phyloP scores from a whole-genome alignment of 2,113 vertebrate genomes.

The Corapipo altera region DNA sequence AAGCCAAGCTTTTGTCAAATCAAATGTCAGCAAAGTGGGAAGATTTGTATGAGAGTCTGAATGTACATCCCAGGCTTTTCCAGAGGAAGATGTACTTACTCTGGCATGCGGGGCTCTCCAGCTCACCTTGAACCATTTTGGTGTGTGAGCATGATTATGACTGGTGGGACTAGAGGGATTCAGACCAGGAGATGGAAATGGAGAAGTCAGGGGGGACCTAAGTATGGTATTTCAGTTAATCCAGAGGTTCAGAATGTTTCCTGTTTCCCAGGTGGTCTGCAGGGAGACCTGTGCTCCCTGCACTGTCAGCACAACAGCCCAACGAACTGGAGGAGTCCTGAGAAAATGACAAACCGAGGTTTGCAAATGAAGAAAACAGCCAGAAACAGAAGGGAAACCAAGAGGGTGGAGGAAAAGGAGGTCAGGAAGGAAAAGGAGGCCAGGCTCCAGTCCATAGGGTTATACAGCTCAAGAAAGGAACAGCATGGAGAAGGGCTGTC shows the following conservation, averaged over 20 bases:
- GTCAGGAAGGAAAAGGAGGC: not conserved
- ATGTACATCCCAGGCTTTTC: not conserved
- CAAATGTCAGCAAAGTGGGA: not conserved
- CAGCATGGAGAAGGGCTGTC: not conserved
- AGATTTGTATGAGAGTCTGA: not conserved
- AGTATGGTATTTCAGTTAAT: conserved; percentile 39
- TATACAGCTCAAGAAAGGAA: not conserved
- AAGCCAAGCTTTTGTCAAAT: not conserved
- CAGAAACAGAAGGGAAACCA: not conserved
- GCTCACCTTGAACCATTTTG: not conserved
- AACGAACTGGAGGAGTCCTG: not conserved
- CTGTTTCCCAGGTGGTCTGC: conserved; percentile 55
- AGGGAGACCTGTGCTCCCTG: not conserved
- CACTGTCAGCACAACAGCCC: not conserved
- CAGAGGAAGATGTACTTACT: not conserved
- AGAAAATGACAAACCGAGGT: not conserved
- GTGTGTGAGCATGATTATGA: not conserved
- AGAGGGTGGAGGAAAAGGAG: not conserved
- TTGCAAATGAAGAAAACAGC: conserved; percentile 20
- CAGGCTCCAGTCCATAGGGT: not conserved
- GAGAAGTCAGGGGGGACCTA: conserved; percentile 26
- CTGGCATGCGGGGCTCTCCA: not conserved
- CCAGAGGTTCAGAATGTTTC: conserved; percentile 3
- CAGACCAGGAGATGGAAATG: conserved; percentile 15
- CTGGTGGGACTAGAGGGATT: not conserved